These are phyloP conservation scores for Oligia latruncula DNA, from an alignment of 2,888 invertebrate species.

Conservation along the genomic window DNA sequence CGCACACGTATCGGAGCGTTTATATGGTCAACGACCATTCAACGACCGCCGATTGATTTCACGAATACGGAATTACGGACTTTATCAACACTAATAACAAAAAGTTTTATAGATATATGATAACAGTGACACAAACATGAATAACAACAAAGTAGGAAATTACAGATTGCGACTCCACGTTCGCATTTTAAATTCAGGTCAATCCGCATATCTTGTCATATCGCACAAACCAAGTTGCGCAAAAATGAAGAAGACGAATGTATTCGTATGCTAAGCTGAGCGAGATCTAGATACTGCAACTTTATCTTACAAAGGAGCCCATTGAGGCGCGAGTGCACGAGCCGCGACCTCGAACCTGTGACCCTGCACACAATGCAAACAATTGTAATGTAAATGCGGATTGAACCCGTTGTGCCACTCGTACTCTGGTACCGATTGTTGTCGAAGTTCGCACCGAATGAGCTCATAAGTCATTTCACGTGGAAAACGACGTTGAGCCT, in stretches of 20 bases:
- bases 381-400: slow-evolving; percentile 86
- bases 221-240: slow-evolving; percentile 6
- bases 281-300: slow-evolving; percentile 56
- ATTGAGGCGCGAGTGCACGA: slow-evolving; percentile 74
- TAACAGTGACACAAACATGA: slow-evolving; percentile 50
- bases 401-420: slow-evolving; percentile 79
- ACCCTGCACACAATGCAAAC: slow-evolving; percentile 85
- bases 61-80: slow-evolving; percentile 29
- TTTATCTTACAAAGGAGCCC: slow-evolving; percentile 69
- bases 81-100: slow-evolving; percentile 34
- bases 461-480: slow-evolving; percentile 52
- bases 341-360: slow-evolving; percentile 87
- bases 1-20: slow-evolving; percentile 56
- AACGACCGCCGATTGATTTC: slow-evolving; percentile 68
- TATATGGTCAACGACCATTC: slow-evolving; percentile 73
- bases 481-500: slow-evolving; percentile 49
- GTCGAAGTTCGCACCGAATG: slow-evolving; percentile 59
- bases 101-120: slow-evolving; percentile 37
- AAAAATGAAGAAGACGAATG: slow-evolving; percentile 27
- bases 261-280: slow-evolving; percentile 43
- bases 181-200: slow-evolving; percentile 46
- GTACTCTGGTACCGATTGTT: slow-evolving; percentile 79
- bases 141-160: slow-evolving; percentile 43
- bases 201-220: slow-evolving; percentile 9
- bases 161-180: slow-evolving; percentile 14